These are phyloP conservation scores for Acanthiza pusilla DNA, from an alignment of 2,797 vertebrate species.

Conservation along the genomic window DNA sequence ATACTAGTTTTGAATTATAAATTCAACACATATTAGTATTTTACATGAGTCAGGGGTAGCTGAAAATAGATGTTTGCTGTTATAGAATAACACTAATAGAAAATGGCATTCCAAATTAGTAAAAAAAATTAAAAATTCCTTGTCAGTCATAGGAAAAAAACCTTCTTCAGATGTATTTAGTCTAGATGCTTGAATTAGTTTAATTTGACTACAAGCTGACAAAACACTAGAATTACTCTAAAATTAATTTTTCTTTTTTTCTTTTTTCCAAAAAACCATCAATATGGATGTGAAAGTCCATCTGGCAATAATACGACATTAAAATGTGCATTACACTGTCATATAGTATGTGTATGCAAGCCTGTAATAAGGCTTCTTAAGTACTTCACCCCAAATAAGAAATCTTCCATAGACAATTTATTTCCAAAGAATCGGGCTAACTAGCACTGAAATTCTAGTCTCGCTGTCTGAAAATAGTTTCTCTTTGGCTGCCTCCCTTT, in stretches of 20 bases:
- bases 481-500: conserved; percentile 49
- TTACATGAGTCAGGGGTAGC: background rate
- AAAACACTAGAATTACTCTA: background rate
- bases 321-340: background rate
- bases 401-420: background rate
- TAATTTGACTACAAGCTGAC: background rate
- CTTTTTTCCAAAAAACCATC: background rate
- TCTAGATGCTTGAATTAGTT: background rate
- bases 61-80: background rate
- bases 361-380: background rate
- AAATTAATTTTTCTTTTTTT: background rate
- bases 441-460: conserved; percentile 5
- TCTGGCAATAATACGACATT: background rate
- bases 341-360: background rate
- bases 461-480: conserved; percentile 21
- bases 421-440: conserved; percentile 34
- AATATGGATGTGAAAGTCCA: background rate
- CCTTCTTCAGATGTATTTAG: background rate
- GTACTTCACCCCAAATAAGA: background rate
- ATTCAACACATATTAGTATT: background rate
- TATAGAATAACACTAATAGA: background rate
- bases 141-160: background rate
- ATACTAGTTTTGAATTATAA: background rate
- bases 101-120: background rate
- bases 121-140: background rate